Evolutionary conservation across 2,888 invertebrate species (phyloP), one percentile per base, ranked within the genome.

Genomic region (Aphidoletes aphidimyza): DNA sequence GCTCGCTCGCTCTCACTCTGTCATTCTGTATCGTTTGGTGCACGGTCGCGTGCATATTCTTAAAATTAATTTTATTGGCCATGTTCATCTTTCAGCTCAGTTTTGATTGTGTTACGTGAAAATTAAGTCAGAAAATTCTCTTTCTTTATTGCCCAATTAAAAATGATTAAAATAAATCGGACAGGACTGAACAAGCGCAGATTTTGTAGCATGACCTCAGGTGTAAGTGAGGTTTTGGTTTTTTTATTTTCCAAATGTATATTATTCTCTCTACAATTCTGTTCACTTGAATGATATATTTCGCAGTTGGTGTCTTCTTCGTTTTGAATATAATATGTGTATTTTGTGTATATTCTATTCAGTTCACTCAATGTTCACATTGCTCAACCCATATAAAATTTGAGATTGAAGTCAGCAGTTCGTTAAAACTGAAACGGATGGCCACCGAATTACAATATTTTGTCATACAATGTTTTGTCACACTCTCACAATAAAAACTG

Each of bases 41-140:
- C n/a, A 26, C 54, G 69, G 30, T 30, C 69, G 69, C 30, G 30
- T 69, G 69, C 69, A 34, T 69, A 69, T 69, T 69, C 69, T 30
- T 69, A 69, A 69, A 30, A 69, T 69, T 69, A 69, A 30, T 69
- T 69, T 69, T 69, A 69, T 69, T 69, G 69, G 17, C 69, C 69
- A 69, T 69, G 69, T 14, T 69, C 69, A 30, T 69, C 69, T 47
- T 9, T 30, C 30, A 11, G 69, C 69, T 69, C n/a, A 6, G 14
- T 69, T 69, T 69, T 69, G 69, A 69, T 34, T 69, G 69, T 14
- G 34, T n/a, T n/a, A n/a, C 69, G 30, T 69, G n/a, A 54, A 54
- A 54, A 54, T 54, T 69, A 69, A 69, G 69, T 30, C 69, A 69
- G 69, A 69, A 69, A n/a, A n/a, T n/a, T n/a, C n/a, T n/a, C n/a